phyloP scores from a whole-genome alignment of 2,113 vertebrate genomes.

The Otus sunia region DNA sequence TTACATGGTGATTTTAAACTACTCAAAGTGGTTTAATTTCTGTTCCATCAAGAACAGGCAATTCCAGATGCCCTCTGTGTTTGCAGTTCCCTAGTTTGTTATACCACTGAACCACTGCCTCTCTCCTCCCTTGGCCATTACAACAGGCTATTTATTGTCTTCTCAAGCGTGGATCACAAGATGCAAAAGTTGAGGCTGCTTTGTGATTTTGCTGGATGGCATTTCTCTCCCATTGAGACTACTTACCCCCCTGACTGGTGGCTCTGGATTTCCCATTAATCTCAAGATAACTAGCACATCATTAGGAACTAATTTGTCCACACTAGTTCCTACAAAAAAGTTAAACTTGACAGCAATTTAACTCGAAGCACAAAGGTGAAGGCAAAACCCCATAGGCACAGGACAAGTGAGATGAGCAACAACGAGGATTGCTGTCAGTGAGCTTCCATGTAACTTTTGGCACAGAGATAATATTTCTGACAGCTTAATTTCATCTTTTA shows the following conservation, averaged over 20 bases:
- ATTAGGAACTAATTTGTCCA: not conserved
- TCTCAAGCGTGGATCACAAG: not conserved
- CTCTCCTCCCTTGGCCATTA: not conserved
- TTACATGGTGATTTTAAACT: not conserved
- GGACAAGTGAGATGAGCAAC: not conserved
- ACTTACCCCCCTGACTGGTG: not conserved
- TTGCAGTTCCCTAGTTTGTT: not conserved
- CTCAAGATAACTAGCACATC: not conserved
- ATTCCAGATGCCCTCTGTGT: not conserved
- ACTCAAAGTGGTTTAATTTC: not conserved
- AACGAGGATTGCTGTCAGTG: not conserved
- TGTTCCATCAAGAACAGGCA: not conserved
- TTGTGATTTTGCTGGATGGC: not conserved
- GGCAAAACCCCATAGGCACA: not conserved
- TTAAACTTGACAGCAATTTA: not conserved
- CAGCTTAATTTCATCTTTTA: not conserved
- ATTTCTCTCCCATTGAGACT: not conserved
- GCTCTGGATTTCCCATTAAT: not conserved
- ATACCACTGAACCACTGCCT: not conserved
- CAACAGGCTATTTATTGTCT: not conserved
- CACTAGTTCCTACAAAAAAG: not conserved
- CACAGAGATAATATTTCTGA: not conserved
- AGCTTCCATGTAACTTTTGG: not conserved
- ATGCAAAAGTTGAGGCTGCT: not conserved
- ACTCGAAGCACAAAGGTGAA: not conserved